Percentiles rank a stretch among this genome's conserved stretches.
These are phyloP conservation scores for Smittia aterrima DNA, from an alignment of 2,888 invertebrate species.

Conservation along the genomic window DNA sequence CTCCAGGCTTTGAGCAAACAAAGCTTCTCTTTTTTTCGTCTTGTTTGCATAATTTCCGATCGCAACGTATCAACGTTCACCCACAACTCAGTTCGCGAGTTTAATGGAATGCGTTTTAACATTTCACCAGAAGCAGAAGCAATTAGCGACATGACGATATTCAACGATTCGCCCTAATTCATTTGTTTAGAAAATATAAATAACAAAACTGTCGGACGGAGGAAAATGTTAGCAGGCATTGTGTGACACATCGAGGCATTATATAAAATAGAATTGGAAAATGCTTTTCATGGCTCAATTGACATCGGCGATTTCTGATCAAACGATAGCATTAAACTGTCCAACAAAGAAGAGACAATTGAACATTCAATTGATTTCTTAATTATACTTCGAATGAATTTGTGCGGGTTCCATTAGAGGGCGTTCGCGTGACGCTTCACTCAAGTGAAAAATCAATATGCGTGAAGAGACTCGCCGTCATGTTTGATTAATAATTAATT, in stretches of 20 bases:
- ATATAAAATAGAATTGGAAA: not conserved
- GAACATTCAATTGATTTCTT: slow-evolving; percentile 1
- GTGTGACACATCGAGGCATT: not conserved
- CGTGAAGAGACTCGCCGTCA: not conserved
- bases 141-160: too few species aligned
- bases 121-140: too few species aligned
- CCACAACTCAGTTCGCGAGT: not conserved
- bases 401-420: not conserved
- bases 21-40: not conserved
- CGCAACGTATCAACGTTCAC: not conserved
- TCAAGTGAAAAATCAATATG: slow-evolving; percentile 24
- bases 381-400: not conserved
- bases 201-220: not conserved
- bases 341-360: not conserved
- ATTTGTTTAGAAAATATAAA: slow-evolving; percentile 14
- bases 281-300: slow-evolving; percentile 4
- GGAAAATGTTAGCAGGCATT: not conserved
- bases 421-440: not conserved
- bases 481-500: slow-evolving; percentile 40
- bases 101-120: too few species aligned
- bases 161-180: too few species aligned
- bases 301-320: not conserved
- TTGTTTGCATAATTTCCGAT: slow-evolving; percentile 11
- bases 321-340: not conserved
- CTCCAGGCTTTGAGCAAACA: not conserved